Evolutionary conservation across 2,797 vertebrate genomes (phyloP).

Genomic region (Sebastes goodei): DNA sequence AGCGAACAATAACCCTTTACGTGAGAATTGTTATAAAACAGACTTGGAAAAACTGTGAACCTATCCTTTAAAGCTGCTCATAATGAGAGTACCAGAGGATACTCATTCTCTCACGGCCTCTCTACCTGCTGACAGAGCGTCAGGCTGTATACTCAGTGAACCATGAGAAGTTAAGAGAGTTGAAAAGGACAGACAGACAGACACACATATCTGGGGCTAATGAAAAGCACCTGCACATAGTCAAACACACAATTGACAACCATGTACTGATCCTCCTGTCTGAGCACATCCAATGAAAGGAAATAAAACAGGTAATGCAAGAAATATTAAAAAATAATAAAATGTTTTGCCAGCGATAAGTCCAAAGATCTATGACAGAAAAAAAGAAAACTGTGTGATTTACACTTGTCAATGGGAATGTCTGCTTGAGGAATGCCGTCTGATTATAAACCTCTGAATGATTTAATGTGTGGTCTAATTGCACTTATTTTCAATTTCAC

Average conservation of each 20-base stretch:
- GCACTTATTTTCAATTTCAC: slow-evolving; percentile 81
- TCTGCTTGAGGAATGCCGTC: slow-evolving; percentile 67
- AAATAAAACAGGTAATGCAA: not conserved
- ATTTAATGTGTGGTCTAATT: slow-evolving; percentile 80
- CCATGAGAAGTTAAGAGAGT: not conserved
- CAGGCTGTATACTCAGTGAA: not conserved
- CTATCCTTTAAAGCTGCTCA: slow-evolving; percentile 19
- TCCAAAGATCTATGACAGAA: not conserved
- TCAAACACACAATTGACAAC: not conserved
- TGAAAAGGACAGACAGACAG: not conserved
- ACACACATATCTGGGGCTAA: not conserved
- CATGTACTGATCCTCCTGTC: not conserved
- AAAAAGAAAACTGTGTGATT: slow-evolving; percentile 23
- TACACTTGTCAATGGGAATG: slow-evolving; percentile 74
- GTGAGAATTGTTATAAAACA: not conserved
- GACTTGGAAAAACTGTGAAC: not conserved
- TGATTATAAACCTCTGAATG: slow-evolving; percentile 50
- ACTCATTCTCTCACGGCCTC: not conserved
- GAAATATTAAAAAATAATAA: slow-evolving; percentile 21
- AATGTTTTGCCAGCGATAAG: slow-evolving; percentile 16
- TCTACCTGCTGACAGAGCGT: not conserved
- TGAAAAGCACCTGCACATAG: not conserved
- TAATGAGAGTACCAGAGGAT: not conserved
- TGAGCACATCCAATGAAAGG: not conserved
- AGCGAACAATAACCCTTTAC: not conserved